Evolutionary conservation across 1,140 invertebrate genomes (phyloP).

Genomic region (Sitobion miscanthi): DNA sequence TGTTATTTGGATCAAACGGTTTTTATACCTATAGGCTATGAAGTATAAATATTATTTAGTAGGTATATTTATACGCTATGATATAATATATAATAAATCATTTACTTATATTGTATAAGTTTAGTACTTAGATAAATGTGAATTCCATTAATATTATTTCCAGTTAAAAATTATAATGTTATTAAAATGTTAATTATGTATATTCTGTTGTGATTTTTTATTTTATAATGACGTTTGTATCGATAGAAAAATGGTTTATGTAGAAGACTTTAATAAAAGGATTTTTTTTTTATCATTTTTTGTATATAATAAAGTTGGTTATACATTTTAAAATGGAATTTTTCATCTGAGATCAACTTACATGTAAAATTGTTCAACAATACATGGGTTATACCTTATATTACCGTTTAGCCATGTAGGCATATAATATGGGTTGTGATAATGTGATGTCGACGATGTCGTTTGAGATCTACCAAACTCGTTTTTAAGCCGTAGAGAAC

Average conservation of each 20-base stretch:
- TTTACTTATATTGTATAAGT: not conserved
- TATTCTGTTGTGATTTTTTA: not conserved
- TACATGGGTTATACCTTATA: no score
- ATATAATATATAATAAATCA: not conserved
- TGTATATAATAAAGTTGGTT: not conserved
- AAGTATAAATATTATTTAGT: not conserved
- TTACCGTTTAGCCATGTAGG: no score
- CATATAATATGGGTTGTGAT: no score
- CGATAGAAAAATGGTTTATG: slow-evolving; percentile 30
- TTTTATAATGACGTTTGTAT: slow-evolving; percentile 32
- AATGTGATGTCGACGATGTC: no score
- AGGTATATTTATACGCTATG: not conserved
- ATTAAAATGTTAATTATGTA: slow-evolving; percentile 23
- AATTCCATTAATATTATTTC: slow-evolving; percentile 4
- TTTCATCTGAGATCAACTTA: not conserved
- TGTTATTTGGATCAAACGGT: not conserved
- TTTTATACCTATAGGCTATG: not conserved
- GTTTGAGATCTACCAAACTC: no score
- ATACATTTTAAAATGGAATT: not conserved
- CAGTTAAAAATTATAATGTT: slow-evolving; percentile 25
- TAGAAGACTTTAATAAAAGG: slow-evolving; percentile 12
- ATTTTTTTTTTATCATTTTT: not conserved
- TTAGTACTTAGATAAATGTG: slow-evolving; percentile 1
- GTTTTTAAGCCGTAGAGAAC: no score
- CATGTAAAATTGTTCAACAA: no score